These are phyloP conservation scores for Probosciger aterrimus DNA, from an alignment of 2,113 vertebrate species.

Conservation along the genomic window DNA sequence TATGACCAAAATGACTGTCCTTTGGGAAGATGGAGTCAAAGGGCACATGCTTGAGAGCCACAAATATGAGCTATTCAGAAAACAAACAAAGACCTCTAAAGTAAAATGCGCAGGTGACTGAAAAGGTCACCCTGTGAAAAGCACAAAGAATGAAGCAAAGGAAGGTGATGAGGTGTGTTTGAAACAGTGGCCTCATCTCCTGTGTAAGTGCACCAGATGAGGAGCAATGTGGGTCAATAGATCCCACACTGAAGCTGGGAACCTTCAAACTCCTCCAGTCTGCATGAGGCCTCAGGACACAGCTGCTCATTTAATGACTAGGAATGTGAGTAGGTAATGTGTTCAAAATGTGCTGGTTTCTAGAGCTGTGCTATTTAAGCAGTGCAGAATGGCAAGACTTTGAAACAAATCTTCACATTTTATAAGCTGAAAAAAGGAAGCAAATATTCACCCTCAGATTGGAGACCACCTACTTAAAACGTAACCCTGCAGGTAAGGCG, in stretches of 20 bases:
- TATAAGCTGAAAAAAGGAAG: slow-evolving; percentile 62
- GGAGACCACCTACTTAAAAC: slow-evolving; percentile 72
- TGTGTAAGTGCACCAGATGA: not conserved
- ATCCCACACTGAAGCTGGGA: not conserved
- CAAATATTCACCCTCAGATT: slow-evolving; percentile 68
- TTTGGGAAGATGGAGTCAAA: slow-evolving; percentile 58
- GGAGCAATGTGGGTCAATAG: slow-evolving; percentile 20
- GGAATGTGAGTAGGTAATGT: slow-evolving; percentile 16
- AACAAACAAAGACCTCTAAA: slow-evolving; percentile 47
- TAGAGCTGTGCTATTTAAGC: slow-evolving; percentile 51
- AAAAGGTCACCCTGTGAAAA: slow-evolving; percentile 21
- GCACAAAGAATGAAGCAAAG: slow-evolving; percentile 16
- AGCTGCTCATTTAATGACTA: slow-evolving; percentile 49
- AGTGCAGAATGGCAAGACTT: slow-evolving; percentile 22
- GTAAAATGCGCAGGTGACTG: slow-evolving; percentile 28
- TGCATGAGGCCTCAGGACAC: not conserved
- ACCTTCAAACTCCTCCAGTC: not conserved
- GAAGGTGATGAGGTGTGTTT: slow-evolving; percentile 27
- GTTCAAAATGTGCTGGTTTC: slow-evolving; percentile 59
- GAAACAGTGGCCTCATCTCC: not conserved
- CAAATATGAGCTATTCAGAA: slow-evolving; percentile 43
- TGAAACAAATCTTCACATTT: slow-evolving; percentile 64
- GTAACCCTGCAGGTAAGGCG: slow-evolving; percentile 63
- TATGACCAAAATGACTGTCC: slow-evolving; percentile 49
- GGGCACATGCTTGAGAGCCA: slow-evolving; percentile 15